Evolutionary conservation across 2,113 vertebrate species (phyloP).

Genomic region (Trogon melanurus): DNA sequence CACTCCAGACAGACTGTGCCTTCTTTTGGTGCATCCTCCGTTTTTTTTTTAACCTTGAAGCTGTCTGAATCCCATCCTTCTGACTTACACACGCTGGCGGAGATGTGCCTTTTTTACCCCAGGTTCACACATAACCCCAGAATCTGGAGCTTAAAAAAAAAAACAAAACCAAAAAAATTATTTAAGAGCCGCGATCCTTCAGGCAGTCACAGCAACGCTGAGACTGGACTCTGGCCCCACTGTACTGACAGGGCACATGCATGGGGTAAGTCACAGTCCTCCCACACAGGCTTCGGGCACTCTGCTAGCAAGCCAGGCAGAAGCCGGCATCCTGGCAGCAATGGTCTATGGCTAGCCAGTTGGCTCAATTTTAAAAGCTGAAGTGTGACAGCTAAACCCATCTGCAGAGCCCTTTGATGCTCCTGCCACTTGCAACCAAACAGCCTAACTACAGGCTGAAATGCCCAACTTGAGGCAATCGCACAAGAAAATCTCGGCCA

Average conservation of each 20-base stretch:
- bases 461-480: background rate
- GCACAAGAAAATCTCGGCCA: background rate
- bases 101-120: background rate
- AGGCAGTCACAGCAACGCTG: background rate
- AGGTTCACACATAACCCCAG: background rate
- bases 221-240: background rate
- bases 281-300: background rate
- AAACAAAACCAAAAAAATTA: background rate
- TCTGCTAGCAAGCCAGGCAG: background rate
- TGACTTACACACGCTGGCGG: accelerated
- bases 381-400: background rate
- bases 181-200: background rate
- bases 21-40: background rate
- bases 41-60: background rate
- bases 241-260: background rate
- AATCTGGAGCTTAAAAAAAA: background rate
- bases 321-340: background rate
- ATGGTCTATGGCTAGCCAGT: background rate
- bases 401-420: background rate
- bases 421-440: background rate
- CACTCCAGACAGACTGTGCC: background rate
- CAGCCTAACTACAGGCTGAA: background rate
- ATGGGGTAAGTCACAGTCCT: accelerated
- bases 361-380: background rate
- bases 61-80: background rate